These are phyloP conservation scores for Heliconius ethilla DNA, from an alignment of 2,888 invertebrate species.

Conservation along the genomic window DNA sequence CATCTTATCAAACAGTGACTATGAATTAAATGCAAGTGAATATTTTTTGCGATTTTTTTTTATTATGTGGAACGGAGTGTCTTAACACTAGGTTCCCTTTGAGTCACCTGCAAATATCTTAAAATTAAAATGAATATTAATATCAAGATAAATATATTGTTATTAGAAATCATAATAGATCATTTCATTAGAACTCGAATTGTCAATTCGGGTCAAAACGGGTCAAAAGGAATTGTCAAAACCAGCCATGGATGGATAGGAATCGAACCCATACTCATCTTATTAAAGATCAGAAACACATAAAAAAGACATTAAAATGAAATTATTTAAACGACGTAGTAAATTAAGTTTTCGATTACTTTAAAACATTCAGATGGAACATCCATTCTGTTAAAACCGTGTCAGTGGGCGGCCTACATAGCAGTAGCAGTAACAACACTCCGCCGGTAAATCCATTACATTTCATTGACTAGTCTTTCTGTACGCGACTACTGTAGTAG, in stretches of 20 bases:
- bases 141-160: no score
- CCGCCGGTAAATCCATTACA: background rate
- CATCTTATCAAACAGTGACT: background rate
- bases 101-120: no score
- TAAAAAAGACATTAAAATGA: background rate
- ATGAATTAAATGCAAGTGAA: background rate
- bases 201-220: no score
- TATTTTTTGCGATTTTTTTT: background rate
- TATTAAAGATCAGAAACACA: background rate
- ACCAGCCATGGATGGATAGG: background rate
- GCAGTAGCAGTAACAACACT: background rate
- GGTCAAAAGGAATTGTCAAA: no score
- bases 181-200: background rate
- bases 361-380: background rate
- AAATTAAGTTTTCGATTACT: constrained; percentile 10
- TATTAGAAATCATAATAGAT: no score
- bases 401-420: constrained; percentile 23
- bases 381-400: background rate
- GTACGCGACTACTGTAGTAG: background rate
- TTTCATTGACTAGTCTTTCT: constrained; percentile 19
- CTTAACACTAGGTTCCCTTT: no score
- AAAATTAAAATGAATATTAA: no score
- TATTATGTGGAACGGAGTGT: no score
- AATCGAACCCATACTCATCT: background rate
- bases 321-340: background rate